Base-by-base conservation (phyloP, 2,797 vertebrate species). In the Melanotaenia pygmaea region DNA sequence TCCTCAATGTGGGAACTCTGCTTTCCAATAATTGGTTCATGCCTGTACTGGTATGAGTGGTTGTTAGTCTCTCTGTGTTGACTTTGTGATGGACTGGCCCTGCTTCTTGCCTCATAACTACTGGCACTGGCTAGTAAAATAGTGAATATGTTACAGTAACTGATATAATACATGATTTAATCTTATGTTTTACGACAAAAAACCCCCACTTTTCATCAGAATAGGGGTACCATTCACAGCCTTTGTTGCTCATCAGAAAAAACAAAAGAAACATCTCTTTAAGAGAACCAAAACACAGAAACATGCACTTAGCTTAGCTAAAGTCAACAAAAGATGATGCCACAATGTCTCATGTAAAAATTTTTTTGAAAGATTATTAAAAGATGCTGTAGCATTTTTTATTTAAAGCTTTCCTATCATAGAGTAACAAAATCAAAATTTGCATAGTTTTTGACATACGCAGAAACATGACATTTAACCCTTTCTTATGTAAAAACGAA, bases 271-370 rank as follows among this genome's bases (percentile, higher is more conserved):
- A 56, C 14, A 1, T 28, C 13, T 56, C 5, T 28, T 56, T 16
- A 13, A 56, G 9, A 64, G 40, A 65, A 30, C 51, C 59, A 60
- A 28, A 67, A 32, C 61, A 54, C 3, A 14, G 35, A 67, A 37
- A 59, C 64, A 54, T 64, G 35, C 35, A 47, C 58, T 85, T 64
- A 73, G 37, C 30, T 51, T 76, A 74, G 65, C 62, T 50, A 70
- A 69, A 57, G 63, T 24, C 50, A 45, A 45, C 20, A 59, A 65
- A 2, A 28, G 26, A 56, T 6, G 22, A 56, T 30, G 53, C 11
- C 26, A 16, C 1, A 50, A 75, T 10, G 34, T 28, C 26, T 63
- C 53, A 28, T 58, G 50, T 56, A 47, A 64, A 58, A 63, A 14
- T 8, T 30, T 5, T 56, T 40, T 63, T 35, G 20, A 28, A 37